These are phyloP conservation scores for Dilophus febrilis DNA, from an alignment of 2,888 invertebrate genomes.

Conservation along the genomic window DNA sequence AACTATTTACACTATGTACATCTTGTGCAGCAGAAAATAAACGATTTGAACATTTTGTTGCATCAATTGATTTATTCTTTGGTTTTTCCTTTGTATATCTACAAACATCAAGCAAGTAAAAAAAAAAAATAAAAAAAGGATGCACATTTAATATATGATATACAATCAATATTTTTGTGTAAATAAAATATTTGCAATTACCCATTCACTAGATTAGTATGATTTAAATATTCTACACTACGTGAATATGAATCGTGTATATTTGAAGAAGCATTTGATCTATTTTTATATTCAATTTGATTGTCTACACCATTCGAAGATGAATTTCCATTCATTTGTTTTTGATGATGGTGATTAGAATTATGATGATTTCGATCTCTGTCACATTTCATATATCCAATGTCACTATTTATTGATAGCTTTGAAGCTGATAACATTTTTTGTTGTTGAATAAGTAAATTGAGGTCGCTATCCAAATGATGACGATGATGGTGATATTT, in stretches of 20 bases:
- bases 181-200: slow-evolving; percentile 9
- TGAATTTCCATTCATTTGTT: not conserved
- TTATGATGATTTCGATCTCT: slow-evolving; percentile 10
- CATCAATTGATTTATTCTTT: not conserved
- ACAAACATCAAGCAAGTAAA: too few species aligned
- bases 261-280: not conserved
- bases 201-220: slow-evolving; percentile 15
- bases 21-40: slow-evolving; percentile 10
- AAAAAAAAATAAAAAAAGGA: not conserved
- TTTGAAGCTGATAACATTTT: slow-evolving; percentile 25
- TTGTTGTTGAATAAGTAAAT: slow-evolving; percentile 7
- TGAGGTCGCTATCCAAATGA: not conserved
- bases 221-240: slow-evolving; percentile 28
- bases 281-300: not conserved
- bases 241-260: slow-evolving; percentile 20
- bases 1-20: slow-evolving; percentile 46
- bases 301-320: not conserved
- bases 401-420: slow-evolving; percentile 28
- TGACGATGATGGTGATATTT: slow-evolving; percentile 5
- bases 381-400: slow-evolving; percentile 21
- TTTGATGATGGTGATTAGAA: not conserved
- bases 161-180: not conserved
- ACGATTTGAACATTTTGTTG: not conserved
- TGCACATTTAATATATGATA: not conserved
- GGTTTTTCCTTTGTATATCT: not conserved